Evolutionary conservation across 2,797 vertebrate genomes (phyloP).

Genomic region (Cyclopterus lumpus): DNA sequence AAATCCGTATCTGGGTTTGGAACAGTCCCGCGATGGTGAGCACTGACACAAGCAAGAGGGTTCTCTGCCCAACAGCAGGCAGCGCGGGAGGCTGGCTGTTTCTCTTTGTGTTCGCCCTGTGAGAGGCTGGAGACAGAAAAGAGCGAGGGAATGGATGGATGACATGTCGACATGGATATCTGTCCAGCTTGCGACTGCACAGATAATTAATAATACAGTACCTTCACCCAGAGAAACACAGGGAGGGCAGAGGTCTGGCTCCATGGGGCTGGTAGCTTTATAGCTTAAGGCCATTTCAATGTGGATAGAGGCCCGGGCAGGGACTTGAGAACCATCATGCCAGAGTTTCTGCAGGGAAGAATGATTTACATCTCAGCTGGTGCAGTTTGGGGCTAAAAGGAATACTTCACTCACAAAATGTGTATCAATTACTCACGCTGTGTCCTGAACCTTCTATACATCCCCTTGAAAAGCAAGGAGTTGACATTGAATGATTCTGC

Average conservation of each 20-base stretch:
- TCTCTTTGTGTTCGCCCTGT: background rate
- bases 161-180: background rate
- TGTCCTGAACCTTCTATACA: background rate
- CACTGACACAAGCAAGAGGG: background rate
- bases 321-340: background rate
- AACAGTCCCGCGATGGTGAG: background rate
- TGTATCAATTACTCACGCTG: background rate
- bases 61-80: background rate
- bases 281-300: slow-evolving; percentile 12
- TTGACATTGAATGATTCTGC: background rate
- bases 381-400: background rate
- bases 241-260: slow-evolving; percentile 19
- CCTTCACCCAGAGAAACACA: slow-evolving; percentile 1
- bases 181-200: background rate
- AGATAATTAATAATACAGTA: slow-evolving; percentile 16
- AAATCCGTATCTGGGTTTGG: background rate
- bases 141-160: background rate
- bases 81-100: background rate
- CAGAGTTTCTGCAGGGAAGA: background rate
- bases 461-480: background rate
- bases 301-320: background rate
- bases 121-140: background rate
- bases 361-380: background rate
- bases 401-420: background rate
- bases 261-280: slow-evolving; percentile 8